These are phyloP conservation scores for Nestor notabilis DNA, from an alignment of 2,113 vertebrate genomes.

Conservation along the genomic window DNA sequence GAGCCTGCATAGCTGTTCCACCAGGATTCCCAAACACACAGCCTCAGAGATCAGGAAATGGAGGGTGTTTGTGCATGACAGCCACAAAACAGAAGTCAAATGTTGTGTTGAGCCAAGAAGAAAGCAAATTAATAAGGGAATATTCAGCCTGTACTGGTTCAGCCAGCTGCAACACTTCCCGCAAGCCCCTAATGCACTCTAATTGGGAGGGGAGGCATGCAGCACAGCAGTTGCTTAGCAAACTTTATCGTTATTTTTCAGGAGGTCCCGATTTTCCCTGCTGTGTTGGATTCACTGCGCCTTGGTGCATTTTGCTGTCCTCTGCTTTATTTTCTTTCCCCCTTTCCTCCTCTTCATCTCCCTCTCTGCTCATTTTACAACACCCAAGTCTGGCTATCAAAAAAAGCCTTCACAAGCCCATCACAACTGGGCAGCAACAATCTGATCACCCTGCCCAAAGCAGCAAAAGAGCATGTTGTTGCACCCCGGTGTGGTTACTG, in stretches of 20 bases:
- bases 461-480: too few species aligned
- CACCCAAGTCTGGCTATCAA: background rate
- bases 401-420: background rate
- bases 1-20: fast-evolving
- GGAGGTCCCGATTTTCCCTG: background rate
- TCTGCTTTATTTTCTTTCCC: background rate
- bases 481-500: background rate
- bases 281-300: background rate
- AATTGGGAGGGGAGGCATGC: background rate
- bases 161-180: background rate
- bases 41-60: background rate
- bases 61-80: background rate
- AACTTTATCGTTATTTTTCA: background rate
- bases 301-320: background rate
- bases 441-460: background rate
- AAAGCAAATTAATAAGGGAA: background rate
- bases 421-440: background rate
- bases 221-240: background rate
- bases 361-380: background rate
- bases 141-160: background rate
- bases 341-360: background rate
- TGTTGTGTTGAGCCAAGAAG: background rate
- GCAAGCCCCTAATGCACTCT: background rate
- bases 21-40: background rate
- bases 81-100: background rate